phyloP scores from a whole-genome alignment of 2,113 vertebrate genomes.

The Oncorhynchus tshawytscha region DNA sequence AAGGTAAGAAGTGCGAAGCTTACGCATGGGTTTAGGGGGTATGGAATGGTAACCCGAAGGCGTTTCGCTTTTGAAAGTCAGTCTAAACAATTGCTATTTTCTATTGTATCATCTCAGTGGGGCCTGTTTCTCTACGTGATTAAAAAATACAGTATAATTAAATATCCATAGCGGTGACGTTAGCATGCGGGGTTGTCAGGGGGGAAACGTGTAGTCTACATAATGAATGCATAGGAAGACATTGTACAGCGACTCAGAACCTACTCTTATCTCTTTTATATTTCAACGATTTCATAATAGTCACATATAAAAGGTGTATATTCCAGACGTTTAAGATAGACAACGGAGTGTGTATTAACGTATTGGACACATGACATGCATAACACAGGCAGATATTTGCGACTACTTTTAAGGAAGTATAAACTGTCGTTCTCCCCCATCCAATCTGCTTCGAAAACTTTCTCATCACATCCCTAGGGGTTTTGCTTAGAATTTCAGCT shows the following conservation, averaged over 20 bases:
- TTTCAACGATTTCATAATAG: background rate
- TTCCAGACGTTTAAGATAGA: background rate
- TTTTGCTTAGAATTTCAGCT: conserved; percentile 49
- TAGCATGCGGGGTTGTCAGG: conserved; percentile 80
- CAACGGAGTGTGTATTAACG: conserved; percentile 33
- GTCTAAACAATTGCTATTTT: conserved; percentile 69
- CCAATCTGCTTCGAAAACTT: conserved; percentile 58
- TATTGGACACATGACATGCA: conserved; percentile 24
- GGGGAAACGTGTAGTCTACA: conserved; percentile 65
- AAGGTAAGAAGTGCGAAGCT: conserved; percentile 88
- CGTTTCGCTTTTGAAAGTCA: conserved; percentile 75
- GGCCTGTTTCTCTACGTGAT: conserved; percentile 82
- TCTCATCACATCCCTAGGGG: conserved; percentile 41
- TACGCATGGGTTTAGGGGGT: conserved; percentile 52
- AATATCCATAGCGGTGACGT: conserved; percentile 87
- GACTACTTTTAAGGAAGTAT: conserved; percentile 33
- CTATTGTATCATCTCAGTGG: conserved; percentile 75
- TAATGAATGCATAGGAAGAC: conserved; percentile 72
- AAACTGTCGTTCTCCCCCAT: conserved; percentile 38
- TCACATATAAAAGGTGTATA: background rate
- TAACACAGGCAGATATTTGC: background rate
- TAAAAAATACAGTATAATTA: conserved; percentile 88
- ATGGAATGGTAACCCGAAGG: conserved; percentile 43
- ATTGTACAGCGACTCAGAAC: conserved; percentile 76
- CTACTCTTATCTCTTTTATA: conserved; percentile 54